Conservation (phyloP, 2,113 vertebrate genomes). For the Tricholaema leucomelas region DNA sequence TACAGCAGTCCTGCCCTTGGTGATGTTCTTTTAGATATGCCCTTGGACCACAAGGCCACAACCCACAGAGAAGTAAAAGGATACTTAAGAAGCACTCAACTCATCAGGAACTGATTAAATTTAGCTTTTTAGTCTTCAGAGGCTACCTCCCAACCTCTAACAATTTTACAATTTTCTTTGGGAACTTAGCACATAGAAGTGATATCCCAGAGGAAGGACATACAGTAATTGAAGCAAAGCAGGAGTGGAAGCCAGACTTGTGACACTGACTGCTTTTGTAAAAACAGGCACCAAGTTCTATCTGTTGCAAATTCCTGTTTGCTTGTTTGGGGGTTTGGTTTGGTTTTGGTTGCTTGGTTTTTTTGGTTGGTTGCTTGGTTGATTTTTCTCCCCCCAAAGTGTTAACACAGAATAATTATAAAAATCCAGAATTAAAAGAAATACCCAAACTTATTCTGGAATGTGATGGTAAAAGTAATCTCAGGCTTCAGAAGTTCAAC, state of each 20-base stretch:
- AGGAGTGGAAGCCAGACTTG: fast-evolving
- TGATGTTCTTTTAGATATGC: background rate
- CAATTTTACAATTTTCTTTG: no score
- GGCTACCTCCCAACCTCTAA: background rate
- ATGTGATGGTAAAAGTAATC: background rate
- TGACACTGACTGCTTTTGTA: background rate
- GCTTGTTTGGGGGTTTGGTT: background rate
- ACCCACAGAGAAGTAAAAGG: background rate
- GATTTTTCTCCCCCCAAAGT: background rate
- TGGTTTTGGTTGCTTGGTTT: no score
- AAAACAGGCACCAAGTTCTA: background rate
- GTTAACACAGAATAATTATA: background rate
- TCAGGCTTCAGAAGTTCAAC: background rate
- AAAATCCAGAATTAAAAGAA: background rate
- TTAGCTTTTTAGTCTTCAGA: background rate
- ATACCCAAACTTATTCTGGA: background rate
- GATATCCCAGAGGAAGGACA: background rate
- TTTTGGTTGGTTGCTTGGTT: background rate
- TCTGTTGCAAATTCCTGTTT: background rate
- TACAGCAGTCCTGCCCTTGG: no score
- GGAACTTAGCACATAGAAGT: background rate
- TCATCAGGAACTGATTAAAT: background rate
- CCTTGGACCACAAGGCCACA: background rate
- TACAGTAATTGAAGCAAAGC: background rate
- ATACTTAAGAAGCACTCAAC: background rate